These are phyloP conservation scores for Otocyon megalotis DNA, from an alignment of 2,113 vertebrate species.

Conservation along the genomic window DNA sequence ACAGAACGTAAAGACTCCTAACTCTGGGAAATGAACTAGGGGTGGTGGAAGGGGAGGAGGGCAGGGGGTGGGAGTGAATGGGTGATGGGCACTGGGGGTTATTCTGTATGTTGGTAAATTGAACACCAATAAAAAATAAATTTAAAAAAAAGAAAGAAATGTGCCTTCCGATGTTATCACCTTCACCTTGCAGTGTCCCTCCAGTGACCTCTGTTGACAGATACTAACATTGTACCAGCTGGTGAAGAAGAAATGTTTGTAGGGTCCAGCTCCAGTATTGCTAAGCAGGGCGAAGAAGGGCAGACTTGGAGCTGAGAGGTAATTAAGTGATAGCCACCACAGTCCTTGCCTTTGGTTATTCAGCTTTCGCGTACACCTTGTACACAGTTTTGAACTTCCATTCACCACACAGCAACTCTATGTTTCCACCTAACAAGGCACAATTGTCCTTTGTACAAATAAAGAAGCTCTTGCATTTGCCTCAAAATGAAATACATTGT, in stretches of 20 bases:
- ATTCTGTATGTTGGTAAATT: too few species aligned
- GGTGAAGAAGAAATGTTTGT: not conserved
- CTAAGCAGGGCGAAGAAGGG: constrained; percentile 5
- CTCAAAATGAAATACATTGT: not conserved
- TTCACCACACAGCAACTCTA: not conserved
- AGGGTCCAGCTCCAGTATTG: not conserved
- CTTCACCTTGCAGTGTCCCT: not conserved
- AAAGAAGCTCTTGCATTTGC: not conserved
- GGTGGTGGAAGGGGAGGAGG: too few species aligned
- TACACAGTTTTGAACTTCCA: not conserved
- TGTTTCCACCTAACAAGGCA: not conserved
- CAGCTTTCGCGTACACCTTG: not conserved
- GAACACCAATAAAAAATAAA: too few species aligned
- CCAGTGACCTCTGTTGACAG: not conserved
- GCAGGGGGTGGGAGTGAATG: too few species aligned
- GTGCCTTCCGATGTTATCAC: too few species aligned
- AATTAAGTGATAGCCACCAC: not conserved
- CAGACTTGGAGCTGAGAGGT: not conserved
- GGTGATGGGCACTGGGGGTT: too few species aligned
- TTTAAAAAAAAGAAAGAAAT: too few species aligned
- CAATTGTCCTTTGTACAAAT: not conserved
- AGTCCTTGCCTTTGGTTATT: constrained; percentile 2
- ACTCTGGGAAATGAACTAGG: too few species aligned
- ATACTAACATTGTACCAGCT: not conserved
- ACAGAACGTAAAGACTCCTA: too few species aligned